phyloP scores from a whole-genome alignment of 2,888 invertebrate genomes.

The Ormyrus thymus region DNA sequence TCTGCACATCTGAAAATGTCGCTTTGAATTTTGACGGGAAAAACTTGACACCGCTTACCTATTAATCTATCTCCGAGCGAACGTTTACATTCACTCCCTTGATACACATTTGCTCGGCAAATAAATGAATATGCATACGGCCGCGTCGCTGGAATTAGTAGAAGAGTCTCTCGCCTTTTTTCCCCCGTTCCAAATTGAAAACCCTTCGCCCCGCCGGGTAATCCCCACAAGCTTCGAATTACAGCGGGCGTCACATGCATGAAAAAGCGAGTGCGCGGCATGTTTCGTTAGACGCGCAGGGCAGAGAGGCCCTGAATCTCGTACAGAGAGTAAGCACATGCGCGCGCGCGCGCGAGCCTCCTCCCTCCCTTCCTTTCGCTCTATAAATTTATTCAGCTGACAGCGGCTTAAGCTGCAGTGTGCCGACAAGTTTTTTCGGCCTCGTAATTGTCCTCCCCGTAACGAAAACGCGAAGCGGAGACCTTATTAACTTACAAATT shows the following conservation, averaged over 20 bases:
- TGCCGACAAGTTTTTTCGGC: slow-evolving; percentile 24
- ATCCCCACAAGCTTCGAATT: slow-evolving; percentile 43
- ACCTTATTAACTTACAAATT: slow-evolving; percentile 36
- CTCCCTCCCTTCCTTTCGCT: slow-evolving; percentile 7
- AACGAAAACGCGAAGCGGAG: neutral
- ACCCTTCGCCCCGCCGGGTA: neutral
- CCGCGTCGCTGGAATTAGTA: slow-evolving; percentile 26
- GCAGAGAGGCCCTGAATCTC: neutral
- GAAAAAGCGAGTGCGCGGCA: slow-evolving; percentile 23
- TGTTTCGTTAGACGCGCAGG: slow-evolving; percentile 12
- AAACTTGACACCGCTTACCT: slow-evolving; percentile 22
- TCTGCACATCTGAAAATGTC: too few relatives aligned
- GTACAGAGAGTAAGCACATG: neutral
- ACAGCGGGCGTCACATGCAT: slow-evolving; percentile 25
- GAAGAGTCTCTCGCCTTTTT: slow-evolving; percentile 9
- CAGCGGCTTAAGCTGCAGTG: slow-evolving; percentile 8
- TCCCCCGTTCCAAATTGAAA: slow-evolving; percentile 27
- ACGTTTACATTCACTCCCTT: slow-evolving; percentile 13
- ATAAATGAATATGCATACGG: slow-evolving; percentile 34
- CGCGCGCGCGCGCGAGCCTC: neutral
- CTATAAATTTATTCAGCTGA: slow-evolving; percentile 46
- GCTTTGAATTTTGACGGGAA: slow-evolving; percentile 17
- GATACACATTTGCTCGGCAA: slow-evolving; percentile 36
- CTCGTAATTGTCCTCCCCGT: slow-evolving; percentile 13
- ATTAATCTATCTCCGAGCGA: slow-evolving; percentile 36